Conservation (phyloP, 2,888 invertebrate genomes). For the Drosophila acutilabella region DNA sequence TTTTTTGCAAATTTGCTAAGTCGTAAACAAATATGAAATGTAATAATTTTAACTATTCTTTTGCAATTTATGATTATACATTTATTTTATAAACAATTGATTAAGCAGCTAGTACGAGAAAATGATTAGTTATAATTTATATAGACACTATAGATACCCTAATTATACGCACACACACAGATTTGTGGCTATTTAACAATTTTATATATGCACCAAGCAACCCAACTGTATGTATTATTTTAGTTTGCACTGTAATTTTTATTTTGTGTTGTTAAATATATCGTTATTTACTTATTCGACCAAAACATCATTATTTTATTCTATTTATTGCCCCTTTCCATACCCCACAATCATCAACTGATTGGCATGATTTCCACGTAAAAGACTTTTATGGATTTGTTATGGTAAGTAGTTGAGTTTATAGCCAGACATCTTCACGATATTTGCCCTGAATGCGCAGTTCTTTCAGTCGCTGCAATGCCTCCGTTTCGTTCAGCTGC, state of each 20-base stretch:
- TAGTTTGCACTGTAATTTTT: constrained; percentile 77
- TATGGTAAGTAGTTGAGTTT: background rate
- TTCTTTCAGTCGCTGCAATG: constrained; percentile 85
- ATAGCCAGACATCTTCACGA: constrained; percentile 88
- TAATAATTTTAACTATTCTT: constrained; percentile 33
- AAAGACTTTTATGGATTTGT: background rate
- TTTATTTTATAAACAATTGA: constrained; percentile 22
- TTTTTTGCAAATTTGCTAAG: constrained; percentile 60
- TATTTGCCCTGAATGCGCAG: constrained; percentile 86
- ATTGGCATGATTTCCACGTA: background rate
- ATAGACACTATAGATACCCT: constrained; percentile 15
- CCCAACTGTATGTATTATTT: constrained; percentile 77
- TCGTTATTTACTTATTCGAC: constrained; percentile 82
- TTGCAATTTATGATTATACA: constrained; percentile 45
- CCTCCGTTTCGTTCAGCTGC: constrained; percentile 85
- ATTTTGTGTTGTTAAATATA: constrained; percentile 82
- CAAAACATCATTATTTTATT: constrained; percentile 42
- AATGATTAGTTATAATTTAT: constrained; percentile 48
- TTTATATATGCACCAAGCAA: constrained; percentile 34
- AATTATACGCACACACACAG: constrained; percentile 31
- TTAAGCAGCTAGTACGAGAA: constrained; percentile 29
- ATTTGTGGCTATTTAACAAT: constrained; percentile 44
- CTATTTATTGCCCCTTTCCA: constrained; percentile 4
- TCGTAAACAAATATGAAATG: constrained; percentile 54
- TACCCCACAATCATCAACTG: background rate